Evolutionary conservation across 2,113 vertebrate species (phyloP), one percentile per base, ranked within the genome.

Genomic region (Oncorhynchus clarkii): DNA sequence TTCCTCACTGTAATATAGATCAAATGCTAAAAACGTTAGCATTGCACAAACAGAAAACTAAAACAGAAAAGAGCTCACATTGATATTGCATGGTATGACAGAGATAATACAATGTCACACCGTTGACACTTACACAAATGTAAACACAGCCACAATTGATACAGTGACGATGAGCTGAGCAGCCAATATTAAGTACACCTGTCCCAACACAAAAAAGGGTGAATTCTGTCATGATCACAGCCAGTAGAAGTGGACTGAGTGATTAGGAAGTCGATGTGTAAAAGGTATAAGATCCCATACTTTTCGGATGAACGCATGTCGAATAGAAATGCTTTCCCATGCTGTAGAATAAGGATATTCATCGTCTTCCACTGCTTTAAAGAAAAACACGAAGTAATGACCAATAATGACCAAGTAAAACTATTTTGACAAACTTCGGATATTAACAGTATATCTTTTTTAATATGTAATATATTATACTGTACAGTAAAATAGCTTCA

Each of bases 111-210:
- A 73, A 60, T 69, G 49, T 31, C 20, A 16, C 29, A 39, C 57
- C 11, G 24, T 70, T 26, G 31, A 16, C 64, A 92, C 94, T 93
- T 82, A 95, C 94, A 93, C 90, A 83, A 93, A 94, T 0, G 94
- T 95, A 88, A 99, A 99, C 82, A 97, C 45, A 0, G 94, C 92
- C 0, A 99, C 95, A 72, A 99, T 93, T 69, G 90, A 95, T 69
- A 95, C 90, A 0, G 97, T 98, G 86, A 96, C 66, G 1, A 94
- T 85, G 57, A 99, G 93, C 91, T 99, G 97, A 45, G 93, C 70
- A 0, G 96, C 91, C 82, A 99, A 92, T 88, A 99, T 97, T 68
- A 94, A 81, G 20, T 98, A 99, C 39, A 99, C 96, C 97, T 99
- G 91, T 31, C 5, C 85, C 86, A 78, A 68, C 84, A 59, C 8